A percentile compares a stretch with the other conserved stretches of the same genome.
Evolutionary conservation across 1,140 invertebrate species (phyloP).

Genomic region (Drepana arcuata): DNA sequence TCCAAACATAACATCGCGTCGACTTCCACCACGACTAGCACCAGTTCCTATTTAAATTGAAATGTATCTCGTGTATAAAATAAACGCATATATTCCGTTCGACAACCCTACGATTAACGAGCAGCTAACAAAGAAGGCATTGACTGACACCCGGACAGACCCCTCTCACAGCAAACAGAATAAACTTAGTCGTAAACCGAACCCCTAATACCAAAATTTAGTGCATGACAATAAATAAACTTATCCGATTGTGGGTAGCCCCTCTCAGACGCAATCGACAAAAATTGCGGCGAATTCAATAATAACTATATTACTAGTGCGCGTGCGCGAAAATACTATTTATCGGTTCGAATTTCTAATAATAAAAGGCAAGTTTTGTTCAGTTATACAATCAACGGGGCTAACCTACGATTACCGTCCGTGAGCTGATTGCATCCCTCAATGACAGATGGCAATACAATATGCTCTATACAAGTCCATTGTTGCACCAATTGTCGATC

Average conservation of each 20-base stretch:
- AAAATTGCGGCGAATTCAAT: slow-evolving; percentile 35
- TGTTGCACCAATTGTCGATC: slow-evolving; percentile 48
- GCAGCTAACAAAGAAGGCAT: too few species aligned
- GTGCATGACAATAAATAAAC: slow-evolving; percentile 60
- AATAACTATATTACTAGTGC: slow-evolving; percentile 47
- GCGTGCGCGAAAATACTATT: slow-evolving; percentile 33
- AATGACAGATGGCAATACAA: slow-evolving; percentile 57
- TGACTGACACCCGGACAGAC: too few species aligned
- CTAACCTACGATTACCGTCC: slow-evolving; percentile 43
- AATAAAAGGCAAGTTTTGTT: slow-evolving; percentile 28
- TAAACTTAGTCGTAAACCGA: slow-evolving; percentile 48
- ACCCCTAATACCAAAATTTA: slow-evolving; percentile 50
- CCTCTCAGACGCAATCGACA: slow-evolving; percentile 18
- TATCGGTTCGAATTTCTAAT: slow-evolving; percentile 34
- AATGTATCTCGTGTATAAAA: too few species aligned
- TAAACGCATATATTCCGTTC: too few species aligned
- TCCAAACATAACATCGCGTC: too few species aligned
- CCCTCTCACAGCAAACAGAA: too few species aligned
- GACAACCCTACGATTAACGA: too few species aligned
- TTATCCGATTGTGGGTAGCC: slow-evolving; percentile 48
- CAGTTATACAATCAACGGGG: slow-evolving; percentile 22
- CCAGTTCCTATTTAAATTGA: too few species aligned
- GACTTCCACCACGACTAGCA: too few species aligned
- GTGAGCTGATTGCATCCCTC: slow-evolving; percentile 39
- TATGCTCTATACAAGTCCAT: slow-evolving; percentile 30